A percentile compares a stretch with the other conserved stretches of the same genome.
phyloP scores from a whole-genome alignment of 2,888 invertebrate species.

The Cosmia trapezina region DNA sequence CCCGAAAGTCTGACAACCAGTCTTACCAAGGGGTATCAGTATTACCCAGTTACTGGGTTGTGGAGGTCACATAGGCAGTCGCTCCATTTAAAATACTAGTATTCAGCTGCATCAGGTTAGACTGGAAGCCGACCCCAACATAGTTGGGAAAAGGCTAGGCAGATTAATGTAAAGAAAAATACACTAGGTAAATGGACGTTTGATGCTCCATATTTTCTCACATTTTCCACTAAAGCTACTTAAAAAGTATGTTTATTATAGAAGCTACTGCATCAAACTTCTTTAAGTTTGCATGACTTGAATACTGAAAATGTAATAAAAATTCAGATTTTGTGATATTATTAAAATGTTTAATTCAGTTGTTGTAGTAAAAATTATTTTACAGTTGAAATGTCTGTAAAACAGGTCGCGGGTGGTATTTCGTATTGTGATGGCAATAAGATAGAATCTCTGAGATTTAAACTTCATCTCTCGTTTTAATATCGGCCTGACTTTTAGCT shows the following conservation, averaged over 20 bases:
- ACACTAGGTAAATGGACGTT: background rate
- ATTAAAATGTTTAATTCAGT: slow-evolving; percentile 70
- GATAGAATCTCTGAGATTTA: background rate
- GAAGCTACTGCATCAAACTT: slow-evolving; percentile 21
- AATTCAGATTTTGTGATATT: slow-evolving; percentile 62
- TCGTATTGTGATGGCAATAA: slow-evolving; percentile 30
- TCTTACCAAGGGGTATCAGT: no score
- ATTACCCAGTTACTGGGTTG: no score
- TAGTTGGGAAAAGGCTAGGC: no score
- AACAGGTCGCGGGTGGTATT: slow-evolving; percentile 38
- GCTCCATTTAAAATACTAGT: no score
- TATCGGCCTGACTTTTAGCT: no score
- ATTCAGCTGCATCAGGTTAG: no score
- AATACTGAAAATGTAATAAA: slow-evolving; percentile 54
- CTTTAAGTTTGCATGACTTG: slow-evolving; percentile 38
- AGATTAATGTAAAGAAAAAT: background rate
- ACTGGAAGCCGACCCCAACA: no score
- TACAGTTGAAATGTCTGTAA: slow-evolving; percentile 65
- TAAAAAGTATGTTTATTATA: slow-evolving; percentile 17
- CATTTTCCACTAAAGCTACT: background rate
- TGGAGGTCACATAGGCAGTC: no score
- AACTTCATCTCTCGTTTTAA: no score
- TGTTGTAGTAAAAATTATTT: slow-evolving; percentile 70
- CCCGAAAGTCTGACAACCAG: no score
- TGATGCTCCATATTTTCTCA: background rate